Conservation (phyloP, 2,888 invertebrate species). For the Adineta ricciae region DNA sequence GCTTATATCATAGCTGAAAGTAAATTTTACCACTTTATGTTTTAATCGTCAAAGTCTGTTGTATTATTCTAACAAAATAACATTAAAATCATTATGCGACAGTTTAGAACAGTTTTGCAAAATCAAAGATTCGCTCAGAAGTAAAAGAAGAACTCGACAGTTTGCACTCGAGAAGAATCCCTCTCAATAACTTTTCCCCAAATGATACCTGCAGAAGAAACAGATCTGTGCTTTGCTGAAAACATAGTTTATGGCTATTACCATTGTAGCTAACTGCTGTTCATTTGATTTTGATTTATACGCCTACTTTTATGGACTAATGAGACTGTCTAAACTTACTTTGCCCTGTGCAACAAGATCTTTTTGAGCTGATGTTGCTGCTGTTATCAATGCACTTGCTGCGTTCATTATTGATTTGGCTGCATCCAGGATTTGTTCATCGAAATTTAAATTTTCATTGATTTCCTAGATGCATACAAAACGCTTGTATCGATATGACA, state of each 20-base stretch:
- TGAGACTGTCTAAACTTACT: constrained; percentile 49
- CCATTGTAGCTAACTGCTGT: not conserved
- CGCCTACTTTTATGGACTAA: not conserved
- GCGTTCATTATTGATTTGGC: constrained; percentile 94
- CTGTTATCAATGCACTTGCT: constrained; percentile 86
- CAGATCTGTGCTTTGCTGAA: not conserved
- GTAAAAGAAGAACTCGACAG: too few species aligned
- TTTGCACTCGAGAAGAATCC: too few species aligned
- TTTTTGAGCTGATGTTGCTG: constrained; percentile 88
- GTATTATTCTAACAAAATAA: too few species aligned
- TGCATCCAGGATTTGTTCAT: constrained; percentile 95
- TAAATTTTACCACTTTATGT: too few species aligned
- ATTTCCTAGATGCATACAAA: constrained; percentile 59
- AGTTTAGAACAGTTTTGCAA: too few species aligned
- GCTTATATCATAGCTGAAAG: too few species aligned
- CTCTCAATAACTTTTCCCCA: not conserved
- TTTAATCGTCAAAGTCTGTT: too few species aligned
- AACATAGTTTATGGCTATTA: not conserved
- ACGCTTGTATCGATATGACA: too few species aligned
- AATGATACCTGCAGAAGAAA: too few species aligned
- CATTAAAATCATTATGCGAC: too few species aligned
- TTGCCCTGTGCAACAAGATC: constrained; percentile 83
- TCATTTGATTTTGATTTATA: not conserved
- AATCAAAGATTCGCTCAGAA: too few species aligned
- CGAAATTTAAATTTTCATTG: constrained; percentile 88